Percentiles rank a stretch among this genome's conserved stretches.
Evolutionary conservation across 2,888 invertebrate species (phyloP).

Genomic region (Balanococcus diminutus): DNA sequence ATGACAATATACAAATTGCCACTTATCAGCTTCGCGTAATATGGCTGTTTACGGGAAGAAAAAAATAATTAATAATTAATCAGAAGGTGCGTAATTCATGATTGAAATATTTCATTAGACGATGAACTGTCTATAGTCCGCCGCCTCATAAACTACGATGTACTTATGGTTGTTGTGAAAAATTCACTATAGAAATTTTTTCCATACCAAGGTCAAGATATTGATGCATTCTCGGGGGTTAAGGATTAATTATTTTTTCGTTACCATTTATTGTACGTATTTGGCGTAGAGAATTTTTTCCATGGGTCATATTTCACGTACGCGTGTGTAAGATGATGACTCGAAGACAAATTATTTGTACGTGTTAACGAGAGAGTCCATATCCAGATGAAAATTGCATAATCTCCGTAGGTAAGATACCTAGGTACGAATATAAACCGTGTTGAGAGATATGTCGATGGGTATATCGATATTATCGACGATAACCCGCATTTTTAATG

Average conservation of each 20-base stretch:
- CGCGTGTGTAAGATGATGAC: neutral
- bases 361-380: neutral
- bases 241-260: conserved; percentile 6
- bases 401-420: neutral
- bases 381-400: neutral
- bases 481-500: neutral
- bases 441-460: neutral
- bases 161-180: neutral
- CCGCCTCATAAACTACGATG: too few species aligned
- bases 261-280: conserved; percentile 6
- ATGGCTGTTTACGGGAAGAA: neutral
- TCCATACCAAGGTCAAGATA: conserved; percentile 12
- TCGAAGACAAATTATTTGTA: neutral
- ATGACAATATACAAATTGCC: conserved; percentile 1
- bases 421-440: too few species aligned
- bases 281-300: neutral
- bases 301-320: neutral
- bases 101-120: neutral
- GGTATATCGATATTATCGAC: neutral
- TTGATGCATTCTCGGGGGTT: neutral
- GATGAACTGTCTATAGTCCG: neutral
- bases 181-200: neutral
- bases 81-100: neutral
- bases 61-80: neutral
- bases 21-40: neutral